Base-by-base conservation (phyloP, 1,140 invertebrate genomes). In the Argopecten irradians region DNA sequence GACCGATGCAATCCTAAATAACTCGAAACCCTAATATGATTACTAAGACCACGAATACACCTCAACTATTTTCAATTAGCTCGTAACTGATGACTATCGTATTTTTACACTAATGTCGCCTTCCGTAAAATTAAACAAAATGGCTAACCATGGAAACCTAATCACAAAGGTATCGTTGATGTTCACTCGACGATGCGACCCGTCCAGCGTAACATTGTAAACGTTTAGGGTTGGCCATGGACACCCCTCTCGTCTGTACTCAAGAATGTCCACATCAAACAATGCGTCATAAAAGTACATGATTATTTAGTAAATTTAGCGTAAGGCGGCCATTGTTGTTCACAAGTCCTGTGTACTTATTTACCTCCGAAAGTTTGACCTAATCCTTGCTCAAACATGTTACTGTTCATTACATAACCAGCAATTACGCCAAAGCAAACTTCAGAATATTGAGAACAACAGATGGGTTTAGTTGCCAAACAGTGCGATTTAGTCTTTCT, bases 241-340 rank as follows among this genome's bases (percentile, higher is more conserved):
- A 55, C 55, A n/a, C 28, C n/a, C 55, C 55, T 71, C 55, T n/a
- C 28, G 55, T 71, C 55, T 71, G 55, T 71, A 71, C 55, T 71
- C 55, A 71, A 71, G 55, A 71, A 71, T 71, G 55, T 71, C 55
- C 55, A 71, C 55, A 71, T 71, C 55, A 71, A 71, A 71, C 55
- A 71, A 71, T 28, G 55, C n/a, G 55, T 71, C 55, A 71, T 71
- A 71, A 71, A 71, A 71, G 55, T 71, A 71, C 55, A 71, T 71
- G 55, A 71, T 71, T 71, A 71, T 71, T 71, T 71, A 71, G 55
- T 71, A 71, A 71, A 71, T 71, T 71, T 71, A 71, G 55, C 55
- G 55, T 71, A 71, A 71, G 55, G 55, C n/a, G 22, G 55, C 55
- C 55, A 71, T 71, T 71, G 55, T 71, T n/a, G 55, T 28, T 71